Conservation (phyloP, 1,140 invertebrate genomes). For the Globodera ellingtonae region DNA sequence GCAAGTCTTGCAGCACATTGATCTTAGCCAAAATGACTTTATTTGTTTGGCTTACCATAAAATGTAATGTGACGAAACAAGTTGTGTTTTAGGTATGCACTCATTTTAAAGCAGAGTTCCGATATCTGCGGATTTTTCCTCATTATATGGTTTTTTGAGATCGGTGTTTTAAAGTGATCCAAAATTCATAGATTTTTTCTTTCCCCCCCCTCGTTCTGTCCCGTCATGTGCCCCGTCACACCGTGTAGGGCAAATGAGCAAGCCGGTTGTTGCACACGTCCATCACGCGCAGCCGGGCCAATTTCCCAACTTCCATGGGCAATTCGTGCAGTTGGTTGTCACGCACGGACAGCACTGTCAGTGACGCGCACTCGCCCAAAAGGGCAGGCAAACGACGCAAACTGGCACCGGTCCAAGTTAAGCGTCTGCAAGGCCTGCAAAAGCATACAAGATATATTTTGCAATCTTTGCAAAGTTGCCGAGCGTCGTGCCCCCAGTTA, state of each 20-base stretch:
- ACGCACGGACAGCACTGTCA: slow-evolving; percentile 90
- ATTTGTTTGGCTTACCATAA: too few species aligned
- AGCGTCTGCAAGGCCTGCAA: slow-evolving; percentile 82
- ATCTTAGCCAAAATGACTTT: slow-evolving; percentile 66
- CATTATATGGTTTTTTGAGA: too few species aligned
- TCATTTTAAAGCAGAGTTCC: too few species aligned
- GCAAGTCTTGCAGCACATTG: slow-evolving; percentile 84
- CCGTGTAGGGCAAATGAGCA: slow-evolving; percentile 89
- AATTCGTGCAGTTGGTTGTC: slow-evolving; percentile 90
- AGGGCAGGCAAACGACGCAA: slow-evolving; percentile 84
- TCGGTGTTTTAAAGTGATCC: too few species aligned
- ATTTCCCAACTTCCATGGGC: slow-evolving; percentile 89
- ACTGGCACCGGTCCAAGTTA: slow-evolving; percentile 92
- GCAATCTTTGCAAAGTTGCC: too few species aligned
- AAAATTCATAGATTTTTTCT: too few species aligned
- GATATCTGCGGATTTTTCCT: too few species aligned
- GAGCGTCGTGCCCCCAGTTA: too few species aligned
- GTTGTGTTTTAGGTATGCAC: too few species aligned
- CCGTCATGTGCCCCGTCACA: background rate
- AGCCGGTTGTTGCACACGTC: slow-evolving; percentile 96
- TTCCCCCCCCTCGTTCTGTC: too few species aligned
- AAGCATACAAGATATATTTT: background rate
- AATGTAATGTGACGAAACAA: too few species aligned
- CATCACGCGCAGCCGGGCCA: slow-evolving; percentile 86
- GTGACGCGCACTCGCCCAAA: slow-evolving; percentile 65